Evolutionary conservation across 1,140 invertebrate genomes (phyloP), one percentile per base, ranked within the genome.

Genomic region (Pomacea maculata): DNA sequence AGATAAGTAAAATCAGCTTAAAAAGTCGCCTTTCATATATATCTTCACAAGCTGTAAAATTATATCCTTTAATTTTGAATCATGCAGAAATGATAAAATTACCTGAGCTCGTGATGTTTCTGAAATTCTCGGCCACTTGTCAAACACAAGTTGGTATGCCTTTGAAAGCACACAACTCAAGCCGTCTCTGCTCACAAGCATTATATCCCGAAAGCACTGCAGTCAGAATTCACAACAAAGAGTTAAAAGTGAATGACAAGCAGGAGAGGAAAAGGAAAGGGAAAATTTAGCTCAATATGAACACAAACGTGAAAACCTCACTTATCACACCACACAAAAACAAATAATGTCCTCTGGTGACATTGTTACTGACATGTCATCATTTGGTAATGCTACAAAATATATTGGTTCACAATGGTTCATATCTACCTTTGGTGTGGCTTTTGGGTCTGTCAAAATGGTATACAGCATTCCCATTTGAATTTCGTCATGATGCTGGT

Each of bases 151-250:
- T 88, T 96, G 95, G 82, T 95, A 96, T 17, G 98, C 92, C 90
- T 95, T 94, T 73, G 93, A 94, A 65, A 97, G 92, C 78, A 98
- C 95, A 83, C 95, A 94, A 73, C 93, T 94, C 85, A 98, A 93
- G 64, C 96, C 97, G 92, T 99, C 98, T 86, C 97, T 93, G 8
- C 95, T 95, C 45, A 98, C 94, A 65, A 98, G 93, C 3, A 95
- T 97, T 83, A 99, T 93, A 91, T 99, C 97, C 89, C 97, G 94
- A 90, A 97, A 98, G 92, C 94, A 95, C 94, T 94, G 89, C 14
- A 63, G 6, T 29, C 54, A 72, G 14, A 61, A 15, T 21, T 15
- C 63, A 45, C 45, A 76, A 55, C 29, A 54, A n/a, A 21, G 17
- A 76, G 29, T 63, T 25, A 29, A 25, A 14, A 34, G 25, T 61